Conservation (phyloP, 2,888 invertebrate genomes). For the Platynereis dumerilii region DNA sequence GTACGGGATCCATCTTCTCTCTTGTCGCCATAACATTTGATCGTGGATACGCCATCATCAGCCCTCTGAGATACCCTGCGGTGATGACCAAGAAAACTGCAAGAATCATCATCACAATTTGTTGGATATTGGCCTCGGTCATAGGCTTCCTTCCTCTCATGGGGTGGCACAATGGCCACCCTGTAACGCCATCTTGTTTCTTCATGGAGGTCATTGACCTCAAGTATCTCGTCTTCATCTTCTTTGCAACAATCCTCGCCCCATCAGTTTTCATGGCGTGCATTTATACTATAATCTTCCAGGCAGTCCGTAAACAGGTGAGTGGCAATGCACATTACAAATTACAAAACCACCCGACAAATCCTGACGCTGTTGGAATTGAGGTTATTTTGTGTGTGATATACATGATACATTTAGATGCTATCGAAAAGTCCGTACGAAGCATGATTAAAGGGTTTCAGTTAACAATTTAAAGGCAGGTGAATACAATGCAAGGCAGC, state of each 20-base stretch:
- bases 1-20: conserved; percentile 91
- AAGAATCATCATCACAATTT: conserved; percentile 82
- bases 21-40: conserved; percentile 90
- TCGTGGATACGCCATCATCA: conserved; percentile 90
- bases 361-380: no score
- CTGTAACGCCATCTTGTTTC: conserved; percentile 61
- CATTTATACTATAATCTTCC: conserved; percentile 90
- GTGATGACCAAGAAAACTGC: conserved; percentile 88
- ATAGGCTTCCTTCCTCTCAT: conserved; percentile 82
- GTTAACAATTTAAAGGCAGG: no score
- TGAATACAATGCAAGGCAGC: no score
- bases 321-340: no score
- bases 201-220: conserved; percentile 79
- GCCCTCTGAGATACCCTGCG: conserved; percentile 89
- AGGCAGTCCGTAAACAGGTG: conserved; percentile 88
- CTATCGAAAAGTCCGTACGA: no score
- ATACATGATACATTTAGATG: no score
- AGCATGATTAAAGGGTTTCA: no score
- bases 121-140: conserved; percentile 83
- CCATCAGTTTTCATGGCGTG: conserved; percentile 84
- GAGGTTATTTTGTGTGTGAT: no score
- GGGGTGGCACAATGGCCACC: conserved; percentile 79
- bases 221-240: conserved; percentile 88
- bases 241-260: conserved; percentile 89
- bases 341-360: no score